phyloP scores from a whole-genome alignment of 2,888 invertebrate genomes.

The Parnassius smintheus region DNA sequence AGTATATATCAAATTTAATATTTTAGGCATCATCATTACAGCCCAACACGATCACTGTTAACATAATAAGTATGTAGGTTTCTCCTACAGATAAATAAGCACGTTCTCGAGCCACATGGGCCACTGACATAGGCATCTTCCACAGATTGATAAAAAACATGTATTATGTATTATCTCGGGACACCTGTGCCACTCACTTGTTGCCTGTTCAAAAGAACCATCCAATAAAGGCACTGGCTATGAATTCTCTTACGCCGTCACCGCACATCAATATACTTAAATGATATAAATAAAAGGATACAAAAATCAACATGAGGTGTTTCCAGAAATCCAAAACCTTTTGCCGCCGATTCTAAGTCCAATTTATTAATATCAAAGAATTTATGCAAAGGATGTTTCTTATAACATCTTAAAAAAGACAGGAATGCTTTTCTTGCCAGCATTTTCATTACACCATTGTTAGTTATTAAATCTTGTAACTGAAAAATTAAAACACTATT shows the following conservation, averaged over 20 bases:
- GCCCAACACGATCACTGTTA: too few relatives aligned
- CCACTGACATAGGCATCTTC: too few relatives aligned
- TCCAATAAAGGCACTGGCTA: too few relatives aligned
- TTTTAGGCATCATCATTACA: too few relatives aligned
- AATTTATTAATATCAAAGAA: conserved; percentile 95
- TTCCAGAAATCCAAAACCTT: conserved; percentile 95
- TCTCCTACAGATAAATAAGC: too few relatives aligned
- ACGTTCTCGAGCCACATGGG: too few relatives aligned
- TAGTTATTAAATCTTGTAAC: conserved; percentile 94
- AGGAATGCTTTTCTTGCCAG: conserved; percentile 97
- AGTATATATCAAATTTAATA: too few relatives aligned
- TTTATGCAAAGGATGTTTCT: conserved; percentile 94
- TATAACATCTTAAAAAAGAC: conserved; percentile 96
- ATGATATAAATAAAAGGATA: conserved; percentile 69
- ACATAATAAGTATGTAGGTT: too few relatives aligned
- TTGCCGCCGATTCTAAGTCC: conserved; percentile 92
- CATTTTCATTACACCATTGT: conserved; percentile 95
- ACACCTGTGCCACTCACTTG: too few relatives aligned
- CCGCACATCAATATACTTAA: not conserved
- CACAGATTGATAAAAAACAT: too few relatives aligned
- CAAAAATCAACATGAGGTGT: conserved; percentile 96
- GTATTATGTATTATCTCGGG: too few relatives aligned
- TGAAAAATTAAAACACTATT: conserved; percentile 64
- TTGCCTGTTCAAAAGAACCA: not conserved
- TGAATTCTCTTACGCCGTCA: too few relatives aligned